Evolutionary conservation across 2,888 invertebrate genomes (phyloP).

Genomic region (Patella depressa): DNA sequence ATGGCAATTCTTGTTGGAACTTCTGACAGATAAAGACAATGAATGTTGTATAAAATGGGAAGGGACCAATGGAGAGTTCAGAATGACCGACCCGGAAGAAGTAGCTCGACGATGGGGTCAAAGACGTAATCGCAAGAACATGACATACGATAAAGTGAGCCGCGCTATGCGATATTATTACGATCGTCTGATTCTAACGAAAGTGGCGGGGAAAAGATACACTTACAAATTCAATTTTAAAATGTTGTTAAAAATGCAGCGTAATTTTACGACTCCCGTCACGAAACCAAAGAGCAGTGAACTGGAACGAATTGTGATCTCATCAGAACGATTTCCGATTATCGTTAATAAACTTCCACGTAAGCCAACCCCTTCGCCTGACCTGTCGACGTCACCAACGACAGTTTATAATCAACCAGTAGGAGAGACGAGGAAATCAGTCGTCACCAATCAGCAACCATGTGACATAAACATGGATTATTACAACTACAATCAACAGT

Average conservation of each 20-base stretch:
- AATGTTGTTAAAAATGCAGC: slow-evolving; percentile 26
- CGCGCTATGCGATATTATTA: slow-evolving; percentile 62
- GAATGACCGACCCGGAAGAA: slow-evolving; percentile 46
- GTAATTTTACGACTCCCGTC: neutral
- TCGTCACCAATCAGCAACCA: too few relatives aligned
- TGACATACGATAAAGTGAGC: slow-evolving; percentile 53
- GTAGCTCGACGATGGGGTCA: slow-evolving; percentile 46
- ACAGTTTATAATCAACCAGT: too few relatives aligned
- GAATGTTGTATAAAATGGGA: slow-evolving; percentile 46
- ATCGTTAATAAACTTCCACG: neutral
- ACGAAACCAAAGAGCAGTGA: neutral
- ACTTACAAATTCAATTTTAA: slow-evolving; percentile 47
- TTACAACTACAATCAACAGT: too few relatives aligned
- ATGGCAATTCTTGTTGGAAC: slow-evolving; percentile 38
- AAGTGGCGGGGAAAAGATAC: slow-evolving; percentile 49
- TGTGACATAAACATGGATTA: too few relatives aligned
- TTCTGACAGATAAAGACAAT: slow-evolving; percentile 91
- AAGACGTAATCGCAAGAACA: slow-evolving; percentile 45
- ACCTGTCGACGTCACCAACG: too few relatives aligned
- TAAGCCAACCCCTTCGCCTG: too few relatives aligned
- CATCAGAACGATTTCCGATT: slow-evolving; percentile 7
- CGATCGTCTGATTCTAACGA: slow-evolving; percentile 59
- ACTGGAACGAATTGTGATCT: slow-evolving; percentile 5
- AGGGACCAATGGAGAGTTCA: slow-evolving; percentile 42
- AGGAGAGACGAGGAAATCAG: too few relatives aligned